A percentile compares a stretch with the other conserved stretches of the same genome.
These are phyloP conservation scores for Alviniconcha marisindica DNA, from an alignment of 1,140 invertebrate genomes.

Conservation along the genomic window DNA sequence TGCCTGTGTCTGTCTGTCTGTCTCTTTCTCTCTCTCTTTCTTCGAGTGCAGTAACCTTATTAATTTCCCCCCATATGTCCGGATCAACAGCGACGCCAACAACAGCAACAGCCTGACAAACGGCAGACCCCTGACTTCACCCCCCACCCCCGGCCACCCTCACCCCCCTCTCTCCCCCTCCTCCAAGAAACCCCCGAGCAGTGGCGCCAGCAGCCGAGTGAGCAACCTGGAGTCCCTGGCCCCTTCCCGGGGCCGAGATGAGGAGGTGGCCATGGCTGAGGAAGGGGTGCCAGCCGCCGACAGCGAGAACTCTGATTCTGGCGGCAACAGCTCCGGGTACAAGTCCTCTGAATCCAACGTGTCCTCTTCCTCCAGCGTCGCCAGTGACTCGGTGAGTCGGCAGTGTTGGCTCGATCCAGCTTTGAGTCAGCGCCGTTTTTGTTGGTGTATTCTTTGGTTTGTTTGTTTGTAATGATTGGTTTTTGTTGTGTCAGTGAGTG, in stretches of 20 bases:
- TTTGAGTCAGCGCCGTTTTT: no score
- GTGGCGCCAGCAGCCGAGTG: neutral
- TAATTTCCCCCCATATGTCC: neutral
- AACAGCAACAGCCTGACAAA: conserved; percentile 23
- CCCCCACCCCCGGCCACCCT: neutral
- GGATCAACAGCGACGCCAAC: neutral
- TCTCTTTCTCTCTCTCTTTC: no score
- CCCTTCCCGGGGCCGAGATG: neutral
- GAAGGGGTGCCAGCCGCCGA: conserved; percentile 39
- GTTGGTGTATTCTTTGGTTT: no score
- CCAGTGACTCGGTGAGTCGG: conserved; percentile 69
- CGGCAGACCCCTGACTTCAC: conserved; percentile 8
- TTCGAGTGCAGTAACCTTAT: no score
- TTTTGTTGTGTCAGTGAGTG: no score
- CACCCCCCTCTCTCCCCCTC: neutral
- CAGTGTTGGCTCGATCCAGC: no score
- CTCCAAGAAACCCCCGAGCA: neutral
- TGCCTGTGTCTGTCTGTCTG: no score
- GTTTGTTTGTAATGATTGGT: no score
- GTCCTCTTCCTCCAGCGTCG: conserved; percentile 60
- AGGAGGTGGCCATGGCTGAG: conserved; percentile 22
- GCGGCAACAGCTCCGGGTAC: conserved; percentile 68
- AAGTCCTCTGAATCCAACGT: conserved; percentile 65
- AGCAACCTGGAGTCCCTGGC: neutral
- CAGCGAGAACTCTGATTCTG: conserved; percentile 69